Percentiles rank a stretch among this genome's conserved stretches.
Evolutionary conservation across 2,888 invertebrate species (phyloP).

Genomic region (Micoletzkya japonica): DNA sequence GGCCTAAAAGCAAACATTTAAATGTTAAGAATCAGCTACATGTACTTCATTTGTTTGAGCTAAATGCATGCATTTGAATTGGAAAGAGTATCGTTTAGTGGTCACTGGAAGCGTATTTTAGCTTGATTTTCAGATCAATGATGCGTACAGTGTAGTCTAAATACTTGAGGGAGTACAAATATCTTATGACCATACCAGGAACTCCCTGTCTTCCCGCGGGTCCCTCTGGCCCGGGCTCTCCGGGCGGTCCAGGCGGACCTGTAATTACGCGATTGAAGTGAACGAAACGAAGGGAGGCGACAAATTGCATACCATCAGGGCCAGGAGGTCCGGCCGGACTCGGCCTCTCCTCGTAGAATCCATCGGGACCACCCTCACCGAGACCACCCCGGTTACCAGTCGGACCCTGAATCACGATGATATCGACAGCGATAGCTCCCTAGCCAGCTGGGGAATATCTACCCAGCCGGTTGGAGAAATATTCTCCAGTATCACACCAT

Average conservation of each 20-base stretch:
- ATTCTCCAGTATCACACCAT: neutral
- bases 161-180: too few relatives aligned
- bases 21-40: neutral
- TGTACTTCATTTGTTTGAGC: neutral
- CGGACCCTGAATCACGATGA: constrained; percentile 37
- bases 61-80: neutral
- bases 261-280: neutral
- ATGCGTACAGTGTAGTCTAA: too few relatives aligned
- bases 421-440: too few relatives aligned
- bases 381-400: constrained; percentile 42
- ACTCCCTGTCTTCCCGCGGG: constrained; percentile 33
- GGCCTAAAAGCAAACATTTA: neutral
- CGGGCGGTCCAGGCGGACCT: constrained; percentile 33
- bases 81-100: neutral
- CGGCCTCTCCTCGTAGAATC: constrained; percentile 38
- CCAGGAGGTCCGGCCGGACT: constrained; percentile 47
- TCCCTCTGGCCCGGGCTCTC: constrained; percentile 34
- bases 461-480: too few relatives aligned
- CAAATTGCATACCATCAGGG: constrained; percentile 30
- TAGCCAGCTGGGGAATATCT: too few relatives aligned
- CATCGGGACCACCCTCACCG: constrained; percentile 48
- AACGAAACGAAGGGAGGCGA: neutral
- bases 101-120: neutral
- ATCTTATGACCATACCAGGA: constrained; percentile 28
- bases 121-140: neutral